phyloP scores from a whole-genome alignment of 2,113 vertebrate genomes.

The Cyprinodon brontotheroides region DNA sequence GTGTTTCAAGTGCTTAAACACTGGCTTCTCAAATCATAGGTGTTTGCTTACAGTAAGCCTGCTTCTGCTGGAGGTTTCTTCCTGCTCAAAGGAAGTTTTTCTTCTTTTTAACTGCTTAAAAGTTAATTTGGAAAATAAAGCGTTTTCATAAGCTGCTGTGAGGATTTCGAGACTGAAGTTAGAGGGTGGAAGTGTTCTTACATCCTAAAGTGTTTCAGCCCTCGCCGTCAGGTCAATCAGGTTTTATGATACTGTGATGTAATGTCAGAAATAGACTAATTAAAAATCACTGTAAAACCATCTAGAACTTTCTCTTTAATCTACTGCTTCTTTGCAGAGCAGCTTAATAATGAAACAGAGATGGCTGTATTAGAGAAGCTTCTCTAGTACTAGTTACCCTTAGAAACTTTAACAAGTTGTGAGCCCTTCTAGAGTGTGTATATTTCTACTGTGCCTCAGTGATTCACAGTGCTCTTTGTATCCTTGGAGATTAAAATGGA shows the following conservation, averaged over 20 bases:
- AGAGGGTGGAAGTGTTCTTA: too few relatives aligned
- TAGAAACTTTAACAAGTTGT: conserved; percentile 66
- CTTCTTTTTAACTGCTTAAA: background rate
- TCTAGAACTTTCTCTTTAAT: conserved; percentile 16
- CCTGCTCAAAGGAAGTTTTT: background rate
- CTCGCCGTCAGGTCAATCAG: too few relatives aligned
- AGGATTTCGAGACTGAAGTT: too few relatives aligned
- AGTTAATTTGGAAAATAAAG: background rate
- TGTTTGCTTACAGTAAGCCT: background rate
- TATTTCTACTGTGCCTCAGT: conserved; percentile 56
- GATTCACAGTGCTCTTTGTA: conserved; percentile 55
- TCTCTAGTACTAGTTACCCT: conserved; percentile 53
- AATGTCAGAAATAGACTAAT: too few relatives aligned
- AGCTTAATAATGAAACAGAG: conserved; percentile 43
- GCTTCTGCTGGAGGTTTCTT: background rate
- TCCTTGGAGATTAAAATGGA: conserved; percentile 54
- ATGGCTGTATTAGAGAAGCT: conserved; percentile 38
- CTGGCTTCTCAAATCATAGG: background rate
- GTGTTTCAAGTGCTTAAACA: background rate
- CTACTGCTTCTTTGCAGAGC: conserved; percentile 29
- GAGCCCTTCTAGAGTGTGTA: conserved; percentile 53
- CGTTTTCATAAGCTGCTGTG: background rate
- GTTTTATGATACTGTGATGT: too few relatives aligned
- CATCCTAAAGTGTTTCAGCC: too few relatives aligned
- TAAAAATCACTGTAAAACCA: too few relatives aligned